phyloP scores from a whole-genome alignment of 2,113 vertebrate species.

The Ploceus nigricollis region DNA sequence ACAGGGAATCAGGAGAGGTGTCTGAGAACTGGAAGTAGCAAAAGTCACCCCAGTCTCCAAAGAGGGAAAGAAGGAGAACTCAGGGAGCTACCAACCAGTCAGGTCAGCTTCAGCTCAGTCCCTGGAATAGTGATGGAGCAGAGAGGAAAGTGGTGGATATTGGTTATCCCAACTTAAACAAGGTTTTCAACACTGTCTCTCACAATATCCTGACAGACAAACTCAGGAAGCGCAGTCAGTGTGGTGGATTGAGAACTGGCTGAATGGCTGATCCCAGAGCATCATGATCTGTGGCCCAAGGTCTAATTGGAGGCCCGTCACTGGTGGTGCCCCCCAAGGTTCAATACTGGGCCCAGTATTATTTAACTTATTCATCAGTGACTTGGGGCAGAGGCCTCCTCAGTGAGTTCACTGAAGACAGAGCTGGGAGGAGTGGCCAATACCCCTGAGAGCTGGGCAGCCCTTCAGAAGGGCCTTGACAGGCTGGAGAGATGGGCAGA shows the following conservation, averaged over 20 bases:
- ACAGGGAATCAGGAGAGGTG: neutral
- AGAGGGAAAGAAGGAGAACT: neutral
- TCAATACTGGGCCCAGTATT: neutral
- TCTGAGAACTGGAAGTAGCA: neutral
- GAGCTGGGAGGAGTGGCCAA: neutral
- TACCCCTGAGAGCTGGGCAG: neutral
- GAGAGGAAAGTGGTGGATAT: neutral
- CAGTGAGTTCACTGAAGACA: neutral
- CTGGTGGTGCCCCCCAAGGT: accelerated
- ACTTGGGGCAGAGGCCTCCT: neutral
- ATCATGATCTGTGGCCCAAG: neutral
- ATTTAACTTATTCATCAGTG: neutral
- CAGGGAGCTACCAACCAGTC: neutral
- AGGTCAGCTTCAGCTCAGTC: neutral
- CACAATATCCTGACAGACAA: neutral
- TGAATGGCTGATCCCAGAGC: neutral
- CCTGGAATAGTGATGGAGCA: neutral
- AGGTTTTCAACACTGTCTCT: neutral
- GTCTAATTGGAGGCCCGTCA: neutral
- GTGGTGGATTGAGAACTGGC: too few relatives aligned
- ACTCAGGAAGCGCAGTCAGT: neutral
- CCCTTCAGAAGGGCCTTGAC: neutral
- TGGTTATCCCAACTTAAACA: neutral
- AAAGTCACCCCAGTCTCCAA: neutral
- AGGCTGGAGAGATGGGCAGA: neutral